Evolutionary conservation across 2,113 vertebrate species (phyloP).

Genomic region (Procavia capensis): DNA sequence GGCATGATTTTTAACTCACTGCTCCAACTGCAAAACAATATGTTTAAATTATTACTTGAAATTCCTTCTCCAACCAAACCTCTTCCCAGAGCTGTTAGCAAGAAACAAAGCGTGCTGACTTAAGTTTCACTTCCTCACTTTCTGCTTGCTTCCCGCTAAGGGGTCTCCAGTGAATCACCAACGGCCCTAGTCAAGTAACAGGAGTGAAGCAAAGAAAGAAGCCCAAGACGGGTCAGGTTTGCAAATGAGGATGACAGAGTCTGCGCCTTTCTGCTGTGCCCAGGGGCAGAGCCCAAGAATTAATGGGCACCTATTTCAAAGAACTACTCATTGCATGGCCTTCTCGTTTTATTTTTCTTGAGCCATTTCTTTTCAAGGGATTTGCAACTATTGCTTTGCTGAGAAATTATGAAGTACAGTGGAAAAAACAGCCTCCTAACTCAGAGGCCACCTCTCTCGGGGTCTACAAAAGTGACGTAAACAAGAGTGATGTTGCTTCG

Average conservation of each 20-base stretch:
- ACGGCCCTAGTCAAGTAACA: conserved; percentile 47
- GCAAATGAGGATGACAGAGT: not conserved
- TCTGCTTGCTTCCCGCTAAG: not conserved
- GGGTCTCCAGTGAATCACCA: not conserved
- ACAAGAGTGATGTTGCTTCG: conserved; percentile 40
- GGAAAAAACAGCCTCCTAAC: conserved; percentile 49
- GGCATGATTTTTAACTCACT: not conserved
- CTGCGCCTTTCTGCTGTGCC: not conserved
- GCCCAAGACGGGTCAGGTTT: not conserved
- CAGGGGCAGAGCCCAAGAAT: conserved; percentile 34
- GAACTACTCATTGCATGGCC: conserved; percentile 44
- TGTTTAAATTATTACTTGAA: conserved; percentile 78
- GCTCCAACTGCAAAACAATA: conserved; percentile 66
- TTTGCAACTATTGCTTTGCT: conserved; percentile 61
- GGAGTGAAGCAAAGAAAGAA: conserved; percentile 17
- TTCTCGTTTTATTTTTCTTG: conserved; percentile 60
- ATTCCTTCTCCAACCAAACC: conserved; percentile 65
- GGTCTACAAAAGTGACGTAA: conserved; percentile 38
- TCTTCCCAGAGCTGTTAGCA: conserved; percentile 76
- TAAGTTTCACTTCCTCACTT: conserved; percentile 51
- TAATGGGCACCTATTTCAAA: conserved; percentile 37
- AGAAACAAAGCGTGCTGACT: conserved; percentile 74
- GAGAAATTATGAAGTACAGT: conserved; percentile 55
- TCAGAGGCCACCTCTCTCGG: conserved; percentile 61
- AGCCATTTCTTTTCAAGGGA: conserved; percentile 72